Base-by-base conservation (phyloP, 2,888 invertebrate species). In the Heterodera filipjevi region DNA sequence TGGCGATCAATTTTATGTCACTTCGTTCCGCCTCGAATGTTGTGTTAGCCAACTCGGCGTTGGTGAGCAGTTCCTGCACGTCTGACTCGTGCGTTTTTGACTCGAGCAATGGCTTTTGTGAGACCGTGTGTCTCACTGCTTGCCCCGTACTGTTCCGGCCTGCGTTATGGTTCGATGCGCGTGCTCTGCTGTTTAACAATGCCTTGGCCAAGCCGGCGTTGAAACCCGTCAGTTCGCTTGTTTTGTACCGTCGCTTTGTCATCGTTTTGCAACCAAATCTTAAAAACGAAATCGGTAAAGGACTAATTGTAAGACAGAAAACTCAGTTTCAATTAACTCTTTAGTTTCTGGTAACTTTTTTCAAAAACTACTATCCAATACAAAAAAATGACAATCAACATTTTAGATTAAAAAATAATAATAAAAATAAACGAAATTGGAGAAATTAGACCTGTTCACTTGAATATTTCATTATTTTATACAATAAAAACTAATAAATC, bases 31-130 rank as follows among this genome's bases (percentile, higher is more conserved):
- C 91, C 22, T 90, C 93, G 89, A 97, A 99, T 90, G 98, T 96
- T 0, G 94, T 94, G 64, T 95, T 95, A 0, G 97, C 96, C 79
- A 99, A 91, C 90, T 96, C 94, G 0, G 98, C 98, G 0, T 95
- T 97, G 0, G 95, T 93, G 5, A 99, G 91, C 90, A 99, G 98
- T 88, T 97, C 98, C 91, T 97, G 95, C 81, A 98, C 79, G 74
- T 84, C 84, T 5, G 85, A 85, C 76, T 89, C 88, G 59, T 89
- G 86, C 2, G 87, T 88, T 22, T 86, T 83, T 0, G 88, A 88
- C 59, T 86, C 87, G 64, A 88, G 81, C 71, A 82, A 79, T 22
- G 80, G 71, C 33, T 81, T 35, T 76, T 27, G 59, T n/a, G 32
- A 35, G 2, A 16, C 46, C 19, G 46, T 27, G 22, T 14, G 27